Evolutionary conservation across 2,888 invertebrate genomes (phyloP).

Genomic region (Therioaphis trifolii): DNA sequence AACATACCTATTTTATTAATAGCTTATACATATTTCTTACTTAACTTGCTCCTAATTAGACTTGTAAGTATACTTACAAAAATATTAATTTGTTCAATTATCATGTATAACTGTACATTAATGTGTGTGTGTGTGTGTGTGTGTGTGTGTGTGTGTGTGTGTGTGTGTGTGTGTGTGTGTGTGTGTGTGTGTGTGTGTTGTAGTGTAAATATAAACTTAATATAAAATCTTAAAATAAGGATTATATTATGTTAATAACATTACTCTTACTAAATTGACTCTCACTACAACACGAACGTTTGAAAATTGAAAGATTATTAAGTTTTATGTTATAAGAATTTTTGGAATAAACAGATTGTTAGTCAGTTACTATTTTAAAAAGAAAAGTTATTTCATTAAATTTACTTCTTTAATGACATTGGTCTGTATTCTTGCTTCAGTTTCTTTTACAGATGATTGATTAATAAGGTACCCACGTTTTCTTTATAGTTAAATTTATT

Average conservation of each 20-base stretch:
- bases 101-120: too few species aligned
- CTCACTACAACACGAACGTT: background rate
- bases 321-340: background rate
- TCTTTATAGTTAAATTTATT: background rate
- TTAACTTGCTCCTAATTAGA: too few species aligned
- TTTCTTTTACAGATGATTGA: background rate
- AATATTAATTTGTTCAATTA: too few species aligned
- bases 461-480: background rate
- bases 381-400: background rate
- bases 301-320: background rate
- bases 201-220: too few species aligned
- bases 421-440: background rate
- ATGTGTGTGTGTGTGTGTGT: too few species aligned
- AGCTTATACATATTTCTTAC: too few species aligned
- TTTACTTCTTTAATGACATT: background rate
- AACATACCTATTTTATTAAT: background rate
- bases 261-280: background rate
- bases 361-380: background rate
- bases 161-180: too few species aligned
- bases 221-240: background rate
- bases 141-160: too few species aligned
- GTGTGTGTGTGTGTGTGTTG: too few species aligned
- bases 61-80: too few species aligned
- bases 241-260: conserved; percentile 20
- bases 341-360: background rate